Evolutionary conservation across 2,888 invertebrate species (phyloP).

Genomic region (Silvanus unidentatus): DNA sequence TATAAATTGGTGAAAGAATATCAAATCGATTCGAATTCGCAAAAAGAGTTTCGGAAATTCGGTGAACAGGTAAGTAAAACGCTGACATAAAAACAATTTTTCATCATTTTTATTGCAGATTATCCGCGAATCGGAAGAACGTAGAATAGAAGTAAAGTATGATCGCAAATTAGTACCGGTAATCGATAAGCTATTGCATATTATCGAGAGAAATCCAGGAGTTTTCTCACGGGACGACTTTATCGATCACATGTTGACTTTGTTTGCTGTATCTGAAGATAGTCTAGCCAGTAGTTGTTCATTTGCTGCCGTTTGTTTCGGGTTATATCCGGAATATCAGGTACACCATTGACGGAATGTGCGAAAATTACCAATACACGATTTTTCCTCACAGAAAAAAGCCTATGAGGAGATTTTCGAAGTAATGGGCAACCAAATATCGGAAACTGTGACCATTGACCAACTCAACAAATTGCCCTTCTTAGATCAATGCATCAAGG

Average conservation of each 20-base stretch:
- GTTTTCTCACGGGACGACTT: slow-evolving; percentile 23
- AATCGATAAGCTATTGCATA: slow-evolving; percentile 26
- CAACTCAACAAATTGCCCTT: slow-evolving; percentile 31
- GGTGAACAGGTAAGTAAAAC: too few relatives aligned
- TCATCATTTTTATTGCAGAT: slow-evolving; percentile 12
- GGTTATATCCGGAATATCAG: slow-evolving; percentile 38
- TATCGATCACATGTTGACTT: slow-evolving; percentile 28
- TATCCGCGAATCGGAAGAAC: slow-evolving; percentile 15
- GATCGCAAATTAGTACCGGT: slow-evolving; percentile 18
- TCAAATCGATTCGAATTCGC: slow-evolving; percentile 1
- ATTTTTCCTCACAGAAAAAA: too few relatives aligned
- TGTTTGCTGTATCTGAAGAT: slow-evolving; percentile 34
- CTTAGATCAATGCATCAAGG: slow-evolving; percentile 36
- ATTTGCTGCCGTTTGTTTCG: slow-evolving; percentile 30
- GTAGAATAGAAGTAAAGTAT: slow-evolving; percentile 14
- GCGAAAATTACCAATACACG: too few relatives aligned
- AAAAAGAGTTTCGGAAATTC: too few relatives aligned
- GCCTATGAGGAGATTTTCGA: too few relatives aligned
- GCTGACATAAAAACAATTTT: too few relatives aligned
- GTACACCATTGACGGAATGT: slow-evolving; percentile 11
- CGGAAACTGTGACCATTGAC: slow-evolving; percentile 13
- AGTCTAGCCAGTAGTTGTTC: slow-evolving; percentile 27
- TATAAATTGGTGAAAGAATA: slow-evolving; percentile 7
- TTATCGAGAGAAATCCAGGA: slow-evolving; percentile 22
- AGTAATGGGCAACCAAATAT: slow-evolving; percentile 1